Evolutionary conservation across 2,888 invertebrate genomes (phyloP).

Genomic region (Noctuana brunneofusca): DNA sequence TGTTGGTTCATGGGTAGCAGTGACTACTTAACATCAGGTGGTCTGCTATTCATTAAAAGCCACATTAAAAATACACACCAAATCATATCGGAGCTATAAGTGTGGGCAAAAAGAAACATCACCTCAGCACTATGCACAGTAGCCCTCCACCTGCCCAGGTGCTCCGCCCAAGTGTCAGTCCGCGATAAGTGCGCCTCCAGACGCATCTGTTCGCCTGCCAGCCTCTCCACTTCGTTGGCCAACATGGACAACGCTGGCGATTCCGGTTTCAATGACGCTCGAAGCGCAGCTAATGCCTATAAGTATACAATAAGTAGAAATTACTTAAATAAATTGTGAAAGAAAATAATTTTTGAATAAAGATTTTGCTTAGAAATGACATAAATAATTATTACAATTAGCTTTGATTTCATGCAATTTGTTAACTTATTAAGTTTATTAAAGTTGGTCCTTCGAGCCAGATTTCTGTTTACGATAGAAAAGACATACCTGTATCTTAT

Average conservation of each 20-base stretch:
- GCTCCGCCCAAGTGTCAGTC: conserved; percentile 95
- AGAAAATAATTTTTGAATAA: too few species aligned
- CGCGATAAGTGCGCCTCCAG: conserved; percentile 92
- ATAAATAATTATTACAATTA: too few species aligned
- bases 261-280: conserved; percentile 91
- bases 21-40: too few species aligned
- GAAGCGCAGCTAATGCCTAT: conserved; percentile 90
- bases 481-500: conserved; percentile 86
- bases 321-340: background rate
- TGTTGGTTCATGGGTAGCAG: too few species aligned
- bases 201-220: conserved; percentile 90
- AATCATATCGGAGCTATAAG: too few species aligned
- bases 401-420: too few species aligned
- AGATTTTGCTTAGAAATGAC: too few species aligned
- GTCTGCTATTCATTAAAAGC: too few species aligned
- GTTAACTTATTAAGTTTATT: too few species aligned
- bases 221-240: conserved; percentile 92
- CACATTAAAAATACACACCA: too few species aligned
- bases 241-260: conserved; percentile 90
- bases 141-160: conserved; percentile 94
- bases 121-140: conserved; percentile 92
- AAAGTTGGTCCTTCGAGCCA: too few species aligned
- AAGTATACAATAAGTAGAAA: background rate
- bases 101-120: conserved; percentile 41
- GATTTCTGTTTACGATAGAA: too few species aligned